Percentiles rank a stretch among this genome's conserved stretches.
Conservation (phyloP, 64 coral and sea anemone species). For the Montipora efflorescens region DNA sequence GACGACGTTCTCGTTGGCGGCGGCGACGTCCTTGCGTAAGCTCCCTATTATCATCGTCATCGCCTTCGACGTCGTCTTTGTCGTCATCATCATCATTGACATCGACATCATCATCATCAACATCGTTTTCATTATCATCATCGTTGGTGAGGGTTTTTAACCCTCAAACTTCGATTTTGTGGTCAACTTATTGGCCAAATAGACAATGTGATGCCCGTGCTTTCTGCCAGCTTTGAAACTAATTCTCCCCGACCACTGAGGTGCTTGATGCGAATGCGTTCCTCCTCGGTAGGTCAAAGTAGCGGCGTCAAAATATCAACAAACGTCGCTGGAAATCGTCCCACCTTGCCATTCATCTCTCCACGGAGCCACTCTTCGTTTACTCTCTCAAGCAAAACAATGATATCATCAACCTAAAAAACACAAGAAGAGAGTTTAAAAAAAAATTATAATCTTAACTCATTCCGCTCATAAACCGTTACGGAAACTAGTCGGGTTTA, state of each 20-base stretch:
- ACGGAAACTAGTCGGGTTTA: too few species aligned
- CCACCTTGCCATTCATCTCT: conserved; percentile 58
- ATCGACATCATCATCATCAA: too few species aligned
- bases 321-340: conserved; percentile 89
- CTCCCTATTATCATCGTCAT: too few species aligned
- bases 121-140: too few species aligned
- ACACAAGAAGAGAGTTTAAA: background rate
- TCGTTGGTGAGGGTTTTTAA: too few species aligned
- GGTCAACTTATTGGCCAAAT: background rate
- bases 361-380: conserved; percentile 91
- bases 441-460: too few species aligned
- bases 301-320: conserved; percentile 82
- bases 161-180: too few species aligned
- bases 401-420: conserved; percentile 71
- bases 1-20: too few species aligned
- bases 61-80: too few species aligned
- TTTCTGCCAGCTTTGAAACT: background rate
- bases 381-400: conserved; percentile 74
- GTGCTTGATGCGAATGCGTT: background rate
- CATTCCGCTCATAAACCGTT: too few species aligned
- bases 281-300: background rate
- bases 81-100: too few species aligned
- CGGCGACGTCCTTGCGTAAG: too few species aligned
- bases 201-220: background rate
- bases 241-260: background rate